Base-by-base conservation (phyloP, 2,797 vertebrate genomes). In the Liasis olivaceus region DNA sequence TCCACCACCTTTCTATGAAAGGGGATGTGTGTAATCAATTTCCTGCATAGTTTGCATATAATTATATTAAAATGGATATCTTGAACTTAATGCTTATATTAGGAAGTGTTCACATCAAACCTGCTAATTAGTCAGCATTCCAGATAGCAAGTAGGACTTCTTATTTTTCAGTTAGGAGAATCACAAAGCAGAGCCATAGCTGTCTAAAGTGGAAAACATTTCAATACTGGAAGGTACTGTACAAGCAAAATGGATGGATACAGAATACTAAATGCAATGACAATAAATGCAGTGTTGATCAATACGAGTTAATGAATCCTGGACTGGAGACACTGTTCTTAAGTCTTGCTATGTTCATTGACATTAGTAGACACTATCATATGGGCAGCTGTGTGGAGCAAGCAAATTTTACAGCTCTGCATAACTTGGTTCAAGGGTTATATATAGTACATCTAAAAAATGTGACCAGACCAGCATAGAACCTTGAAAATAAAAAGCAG, bases 361-460 rank as follows among this genome's bases (percentile, higher is more conserved):
- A 91, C 62, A 93, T 8, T 88, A 85, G 47, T 6, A 63, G 56
- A 69, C 0, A 2, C 31, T 89, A 51, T 14, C 24, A 0, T 42
- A 11, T 0, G 81, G 88, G 62, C 2, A 69, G 36, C 0, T 11
- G 20, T 90, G 42, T 36, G 54, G 90, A 54, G 12, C 54, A 90
- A 42, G 56, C 20, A 90, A 77, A 59, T n/a, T 92, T 94, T n/a
- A 56, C 81, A 88, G 93, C 60, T 94, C 81, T 93, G n/a, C 14
- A 17, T 86, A 96, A 93, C 94, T 95, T 95, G 92, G 20, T 84
- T 89, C 3, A 36, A 88, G 51, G 81, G 90, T 96, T 95, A 89
- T 84, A 14, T 85, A 28, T 47, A 87, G 8, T 0, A 0, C 87
- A 60, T 89, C 59, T 58, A 56, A 91, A 58, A 60, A 92, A 72